These are phyloP conservation scores for Pyrrhia umbra DNA, from an alignment of 2,888 invertebrate species.

Conservation along the genomic window DNA sequence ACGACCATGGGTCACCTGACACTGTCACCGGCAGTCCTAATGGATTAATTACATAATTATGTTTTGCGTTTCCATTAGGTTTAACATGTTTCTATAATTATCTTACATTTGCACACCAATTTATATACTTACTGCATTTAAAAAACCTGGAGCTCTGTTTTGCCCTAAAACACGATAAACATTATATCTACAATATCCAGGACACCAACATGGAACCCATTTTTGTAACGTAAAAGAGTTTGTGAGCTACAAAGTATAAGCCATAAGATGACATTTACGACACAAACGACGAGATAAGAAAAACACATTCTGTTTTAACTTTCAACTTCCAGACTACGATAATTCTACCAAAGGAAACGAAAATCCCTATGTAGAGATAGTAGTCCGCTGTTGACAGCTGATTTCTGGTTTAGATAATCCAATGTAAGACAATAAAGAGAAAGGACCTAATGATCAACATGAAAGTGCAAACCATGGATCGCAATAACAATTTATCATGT, in stretches of 20 bases:
- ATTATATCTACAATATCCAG: neutral
- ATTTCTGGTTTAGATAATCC: slow-evolving; percentile 56
- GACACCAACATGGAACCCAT: slow-evolving; percentile 3
- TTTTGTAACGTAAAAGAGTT: neutral
- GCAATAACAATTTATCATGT: slow-evolving; percentile 78
- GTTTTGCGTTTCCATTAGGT: slow-evolving; percentile 34
- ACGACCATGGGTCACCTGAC: slow-evolving; percentile 29
- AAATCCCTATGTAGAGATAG: slow-evolving; percentile 36
- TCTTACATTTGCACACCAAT: slow-evolving; percentile 18
- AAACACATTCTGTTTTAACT: slow-evolving; percentile 28
- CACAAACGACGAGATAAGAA: slow-evolving; percentile 21
- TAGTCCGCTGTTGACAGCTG: slow-evolving; percentile 51
- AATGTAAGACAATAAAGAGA: slow-evolving; percentile 71
- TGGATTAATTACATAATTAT: slow-evolving; percentile 51
- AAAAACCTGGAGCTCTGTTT: no score
- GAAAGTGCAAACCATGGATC: slow-evolving; percentile 70
- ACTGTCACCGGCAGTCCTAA: slow-evolving; percentile 42
- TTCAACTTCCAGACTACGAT: slow-evolving; percentile 7
- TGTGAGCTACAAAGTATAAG: neutral
- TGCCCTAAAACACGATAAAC: neutral
- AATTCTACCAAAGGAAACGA: slow-evolving; percentile 23
- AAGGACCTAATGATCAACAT: slow-evolving; percentile 71
- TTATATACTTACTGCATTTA: slow-evolving; percentile 7
- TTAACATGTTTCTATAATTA: slow-evolving; percentile 34
- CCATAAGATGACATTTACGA: slow-evolving; percentile 31